A percentile compares a stretch with the other conserved stretches of the same genome.
phyloP scores from a whole-genome alignment of 1,140 invertebrate species.

The Rhynchophorus ferrugineus region DNA sequence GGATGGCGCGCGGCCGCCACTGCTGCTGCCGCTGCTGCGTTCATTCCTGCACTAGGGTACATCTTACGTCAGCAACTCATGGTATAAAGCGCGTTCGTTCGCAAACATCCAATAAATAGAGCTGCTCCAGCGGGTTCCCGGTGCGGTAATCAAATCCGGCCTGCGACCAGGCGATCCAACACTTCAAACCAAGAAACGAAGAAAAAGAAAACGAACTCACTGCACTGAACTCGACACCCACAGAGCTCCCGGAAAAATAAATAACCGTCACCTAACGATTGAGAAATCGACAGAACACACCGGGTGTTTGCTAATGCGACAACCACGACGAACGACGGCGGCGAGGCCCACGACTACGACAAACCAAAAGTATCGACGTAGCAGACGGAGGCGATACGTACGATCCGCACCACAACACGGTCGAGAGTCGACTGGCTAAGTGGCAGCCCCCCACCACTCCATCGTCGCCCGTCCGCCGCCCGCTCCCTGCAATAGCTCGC shows the following conservation, averaged over 20 bases:
- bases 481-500: slow-evolving; percentile 7
- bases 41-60: slow-evolving; percentile 52
- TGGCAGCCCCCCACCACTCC: slow-evolving; percentile 15
- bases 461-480: slow-evolving; percentile 7
- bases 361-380: too few relatives aligned
- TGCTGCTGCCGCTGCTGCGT: slow-evolving; percentile 52
- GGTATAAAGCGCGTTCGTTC: not conserved
- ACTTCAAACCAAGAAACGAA: too few relatives aligned
- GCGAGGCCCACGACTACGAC: too few relatives aligned
- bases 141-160: slow-evolving; percentile 6
- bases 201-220: not conserved
- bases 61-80: slow-evolving; percentile 44
- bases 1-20: slow-evolving; percentile 53
- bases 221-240: not conserved
- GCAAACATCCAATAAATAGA: not conserved
- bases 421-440: slow-evolving; percentile 33
- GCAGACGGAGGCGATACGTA: not conserved
- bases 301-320: too few relatives aligned
- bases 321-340: too few relatives aligned
- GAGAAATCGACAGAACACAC: too few relatives aligned
- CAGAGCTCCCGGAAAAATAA: not conserved
- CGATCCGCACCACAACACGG: slow-evolving; percentile 16
- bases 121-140: not conserved
- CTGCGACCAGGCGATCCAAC: too few relatives aligned
- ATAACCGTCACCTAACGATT: too few relatives aligned